Percentiles rank a stretch among this genome's conserved stretches.
Evolutionary conservation across 2,888 invertebrate species (phyloP).

Genomic region (Stenodera caucasica): DNA sequence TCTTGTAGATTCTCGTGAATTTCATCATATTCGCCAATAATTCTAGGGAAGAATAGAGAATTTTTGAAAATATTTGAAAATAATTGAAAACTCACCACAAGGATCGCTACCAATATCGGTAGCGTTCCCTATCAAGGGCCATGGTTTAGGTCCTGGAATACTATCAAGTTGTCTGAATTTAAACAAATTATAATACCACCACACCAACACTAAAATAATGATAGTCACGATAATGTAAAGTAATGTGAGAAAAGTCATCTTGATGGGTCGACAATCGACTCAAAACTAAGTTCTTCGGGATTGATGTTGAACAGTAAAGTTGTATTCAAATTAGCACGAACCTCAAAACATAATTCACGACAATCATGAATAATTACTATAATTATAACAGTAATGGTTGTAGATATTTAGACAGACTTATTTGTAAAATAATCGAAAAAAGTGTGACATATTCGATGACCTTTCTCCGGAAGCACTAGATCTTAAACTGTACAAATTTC

Average conservation of each 20-base stretch:
- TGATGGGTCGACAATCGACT: neutral
- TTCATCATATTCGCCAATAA: slow-evolving; percentile 1
- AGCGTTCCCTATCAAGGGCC: slow-evolving; percentile 18
- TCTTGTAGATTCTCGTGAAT: slow-evolving; percentile 7
- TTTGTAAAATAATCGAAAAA: too few relatives aligned
- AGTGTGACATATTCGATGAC: too few relatives aligned
- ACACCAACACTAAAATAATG: neutral
- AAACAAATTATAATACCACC: slow-evolving; percentile 13
- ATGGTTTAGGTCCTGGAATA: slow-evolving; percentile 23
- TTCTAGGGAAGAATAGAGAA: neutral
- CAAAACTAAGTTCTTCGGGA: too few relatives aligned
- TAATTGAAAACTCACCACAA: slow-evolving; percentile 12
- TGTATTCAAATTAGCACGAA: too few relatives aligned
- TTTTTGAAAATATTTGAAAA: too few relatives aligned
- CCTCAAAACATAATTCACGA: too few relatives aligned
- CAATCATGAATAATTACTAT: too few relatives aligned
- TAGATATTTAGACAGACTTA: too few relatives aligned
- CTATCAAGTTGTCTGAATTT: slow-evolving; percentile 11
- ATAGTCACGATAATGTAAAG: neutral
- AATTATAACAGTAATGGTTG: too few relatives aligned
- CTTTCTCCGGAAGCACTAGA: too few relatives aligned
- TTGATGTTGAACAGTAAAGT: too few relatives aligned
- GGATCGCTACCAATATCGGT: slow-evolving; percentile 15
- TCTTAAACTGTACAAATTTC: too few relatives aligned
- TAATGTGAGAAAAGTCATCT: neutral